Evolutionary conservation across 2,888 invertebrate genomes (phyloP).

Genomic region (Epiblema foenella): DNA sequence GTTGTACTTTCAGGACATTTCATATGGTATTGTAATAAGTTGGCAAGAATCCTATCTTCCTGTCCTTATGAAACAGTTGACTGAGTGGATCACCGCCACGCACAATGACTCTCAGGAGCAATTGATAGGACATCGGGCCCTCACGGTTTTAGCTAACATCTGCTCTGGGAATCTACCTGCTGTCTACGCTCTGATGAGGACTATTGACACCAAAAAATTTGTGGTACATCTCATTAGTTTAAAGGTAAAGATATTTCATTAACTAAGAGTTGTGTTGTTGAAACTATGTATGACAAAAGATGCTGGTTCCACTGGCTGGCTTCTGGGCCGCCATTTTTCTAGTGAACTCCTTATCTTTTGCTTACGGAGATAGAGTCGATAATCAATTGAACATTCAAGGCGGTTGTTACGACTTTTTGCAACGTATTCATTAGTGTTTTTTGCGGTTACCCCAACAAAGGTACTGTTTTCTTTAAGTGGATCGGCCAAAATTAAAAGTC

Average conservation of each 20-base stretch:
- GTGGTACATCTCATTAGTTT: conserved; percentile 86
- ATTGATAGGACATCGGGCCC: conserved; percentile 78
- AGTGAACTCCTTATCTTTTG: too few relatives aligned
- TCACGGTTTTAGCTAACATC: conserved; percentile 91
- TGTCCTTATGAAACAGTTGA: conserved; percentile 87
- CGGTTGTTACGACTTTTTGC: too few relatives aligned
- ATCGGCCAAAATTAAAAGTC: too few relatives aligned
- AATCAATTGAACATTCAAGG: too few relatives aligned
- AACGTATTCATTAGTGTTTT: too few relatives aligned
- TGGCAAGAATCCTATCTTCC: conserved; percentile 92
- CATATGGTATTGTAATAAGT: conserved; percentile 90
- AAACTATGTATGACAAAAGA: background rate
- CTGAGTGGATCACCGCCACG: conserved; percentile 86
- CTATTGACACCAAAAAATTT: conserved; percentile 89
- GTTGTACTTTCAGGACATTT: conserved; percentile 85
- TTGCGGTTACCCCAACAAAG: too few relatives aligned
- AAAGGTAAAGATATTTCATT: conserved; percentile 70
- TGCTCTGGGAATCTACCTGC: conserved; percentile 92
- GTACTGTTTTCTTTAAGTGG: too few relatives aligned
- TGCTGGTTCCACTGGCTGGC: too few relatives aligned
- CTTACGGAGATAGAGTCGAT: too few relatives aligned
- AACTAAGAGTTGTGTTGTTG: background rate
- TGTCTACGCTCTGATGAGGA: conserved; percentile 89
- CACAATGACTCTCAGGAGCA: conserved; percentile 72
- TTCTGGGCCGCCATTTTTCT: too few relatives aligned